These are phyloP conservation scores for Germaria angustata DNA, from an alignment of 2,888 invertebrate genomes.

Conservation along the genomic window DNA sequence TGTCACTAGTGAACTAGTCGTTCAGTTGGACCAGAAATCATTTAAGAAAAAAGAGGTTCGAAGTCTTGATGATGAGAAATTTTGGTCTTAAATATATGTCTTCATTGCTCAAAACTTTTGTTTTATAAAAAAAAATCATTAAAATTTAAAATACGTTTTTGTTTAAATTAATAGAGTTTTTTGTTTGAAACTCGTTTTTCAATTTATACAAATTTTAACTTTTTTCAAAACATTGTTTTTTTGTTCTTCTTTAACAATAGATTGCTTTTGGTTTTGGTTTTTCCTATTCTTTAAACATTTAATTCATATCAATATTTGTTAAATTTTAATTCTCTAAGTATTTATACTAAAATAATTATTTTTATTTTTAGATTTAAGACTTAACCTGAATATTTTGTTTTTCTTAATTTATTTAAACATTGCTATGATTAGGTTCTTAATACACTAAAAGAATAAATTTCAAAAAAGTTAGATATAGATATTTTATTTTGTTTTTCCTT, in stretches of 20 bases:
- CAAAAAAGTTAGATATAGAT: slow-evolving; percentile 54
- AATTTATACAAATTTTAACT: slow-evolving; percentile 73
- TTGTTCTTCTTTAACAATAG: slow-evolving; percentile 42
- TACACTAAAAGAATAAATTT: slow-evolving; percentile 58
- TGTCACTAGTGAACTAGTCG: too few relatives aligned
- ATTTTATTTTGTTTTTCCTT: slow-evolving; percentile 25
- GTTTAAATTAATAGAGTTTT: too few relatives aligned
- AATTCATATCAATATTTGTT: slow-evolving; percentile 36
- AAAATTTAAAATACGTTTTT: too few relatives aligned
- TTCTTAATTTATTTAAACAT: slow-evolving; percentile 50
- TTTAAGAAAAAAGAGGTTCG: too few relatives aligned
- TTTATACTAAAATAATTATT: slow-evolving; percentile 35
- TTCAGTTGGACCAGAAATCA: too few relatives aligned
- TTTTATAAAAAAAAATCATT: too few relatives aligned
- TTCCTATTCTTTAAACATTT: slow-evolving; percentile 50
- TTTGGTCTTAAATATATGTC: too few relatives aligned
- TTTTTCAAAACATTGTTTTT: slow-evolving; percentile 57
- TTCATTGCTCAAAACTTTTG: too few relatives aligned
- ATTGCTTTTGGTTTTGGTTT: slow-evolving; percentile 53
- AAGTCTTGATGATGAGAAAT: too few relatives aligned
- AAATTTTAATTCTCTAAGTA: slow-evolving; percentile 38
- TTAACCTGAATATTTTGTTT: slow-evolving; percentile 50
- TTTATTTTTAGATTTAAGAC: slow-evolving; percentile 68
- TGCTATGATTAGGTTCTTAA: slow-evolving; percentile 60
- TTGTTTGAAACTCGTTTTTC: slow-evolving; percentile 62